These are phyloP conservation scores for Vombatus ursinus DNA, from an alignment of 2,113 vertebrate genomes.

Conservation along the genomic window DNA sequence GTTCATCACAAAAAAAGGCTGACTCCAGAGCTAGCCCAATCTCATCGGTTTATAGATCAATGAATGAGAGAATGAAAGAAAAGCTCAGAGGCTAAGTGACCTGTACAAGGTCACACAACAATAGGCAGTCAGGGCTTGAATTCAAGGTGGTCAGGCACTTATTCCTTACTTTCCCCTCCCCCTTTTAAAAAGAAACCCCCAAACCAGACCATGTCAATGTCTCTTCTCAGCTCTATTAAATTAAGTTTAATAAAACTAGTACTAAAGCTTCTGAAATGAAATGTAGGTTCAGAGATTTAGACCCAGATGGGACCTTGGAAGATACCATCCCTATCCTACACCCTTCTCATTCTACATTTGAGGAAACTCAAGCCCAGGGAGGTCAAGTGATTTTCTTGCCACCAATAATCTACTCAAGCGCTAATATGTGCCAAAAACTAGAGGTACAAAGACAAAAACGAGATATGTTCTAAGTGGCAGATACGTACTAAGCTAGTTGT, in stretches of 20 bases:
- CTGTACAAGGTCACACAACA: neutral
- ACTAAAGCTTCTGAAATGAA: neutral
- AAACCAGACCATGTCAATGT: neutral
- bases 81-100: neutral
- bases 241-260: neutral
- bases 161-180: neutral
- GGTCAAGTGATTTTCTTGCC: neutral
- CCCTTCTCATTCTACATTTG: neutral
- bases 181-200: neutral
- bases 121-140: neutral
- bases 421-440: neutral
- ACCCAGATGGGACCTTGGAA: neutral
- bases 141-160: neutral
- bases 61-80: neutral
- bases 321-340: neutral
- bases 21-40: neutral
- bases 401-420: neutral
- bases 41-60: neutral
- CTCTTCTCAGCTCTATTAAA: neutral
- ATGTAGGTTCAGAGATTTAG: neutral
- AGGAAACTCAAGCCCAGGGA: neutral
- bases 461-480: neutral
- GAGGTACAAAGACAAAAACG: neutral
- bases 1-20: neutral
- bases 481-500: neutral